Percentiles rank a stretch among this genome's conserved stretches.
Evolutionary conservation across 2,113 vertebrate species (phyloP).

Genomic region (Lota lota): DNA sequence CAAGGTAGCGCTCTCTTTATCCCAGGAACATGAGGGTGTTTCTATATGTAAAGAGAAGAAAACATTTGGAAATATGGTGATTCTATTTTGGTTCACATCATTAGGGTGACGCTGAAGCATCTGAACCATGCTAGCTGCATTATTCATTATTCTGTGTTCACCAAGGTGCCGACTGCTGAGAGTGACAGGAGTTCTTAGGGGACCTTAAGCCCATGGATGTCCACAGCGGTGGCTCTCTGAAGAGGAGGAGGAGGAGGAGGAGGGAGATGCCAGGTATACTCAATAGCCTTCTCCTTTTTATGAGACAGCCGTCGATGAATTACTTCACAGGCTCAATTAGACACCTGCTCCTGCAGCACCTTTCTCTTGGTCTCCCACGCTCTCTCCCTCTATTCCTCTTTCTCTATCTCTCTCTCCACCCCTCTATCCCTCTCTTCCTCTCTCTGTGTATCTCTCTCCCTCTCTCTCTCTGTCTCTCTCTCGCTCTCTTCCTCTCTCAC

Average conservation of each 20-base stretch:
- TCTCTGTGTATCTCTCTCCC: too few relatives aligned
- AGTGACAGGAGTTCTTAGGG: too few relatives aligned
- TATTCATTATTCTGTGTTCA: background rate
- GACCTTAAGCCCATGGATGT: too few relatives aligned
- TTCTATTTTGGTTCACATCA: conserved; percentile 1
- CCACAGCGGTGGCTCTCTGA: too few relatives aligned
- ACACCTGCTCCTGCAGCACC: background rate
- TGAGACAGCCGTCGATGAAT: background rate
- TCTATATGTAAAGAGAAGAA: conserved; percentile 11
- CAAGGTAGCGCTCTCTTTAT: conserved; percentile 27
- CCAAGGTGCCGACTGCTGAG: background rate
- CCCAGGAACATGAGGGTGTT: conserved; percentile 4
- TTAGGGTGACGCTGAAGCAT: background rate
- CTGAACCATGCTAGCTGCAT: background rate
- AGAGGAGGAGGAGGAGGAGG: too few relatives aligned
- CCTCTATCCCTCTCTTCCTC: too few relatives aligned
- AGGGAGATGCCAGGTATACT: too few relatives aligned
- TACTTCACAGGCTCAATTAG: background rate
- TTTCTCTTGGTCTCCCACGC: background rate
- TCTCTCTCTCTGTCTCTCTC: too few relatives aligned
- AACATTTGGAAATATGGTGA: conserved; percentile 3
- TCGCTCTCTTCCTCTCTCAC: too few relatives aligned
- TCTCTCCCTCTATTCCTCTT: background rate
- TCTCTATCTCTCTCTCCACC: too few relatives aligned
- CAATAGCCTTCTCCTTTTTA: too few relatives aligned